Conservation (phyloP, 2,797 vertebrate species). For the Aldrovandia affinis region DNA sequence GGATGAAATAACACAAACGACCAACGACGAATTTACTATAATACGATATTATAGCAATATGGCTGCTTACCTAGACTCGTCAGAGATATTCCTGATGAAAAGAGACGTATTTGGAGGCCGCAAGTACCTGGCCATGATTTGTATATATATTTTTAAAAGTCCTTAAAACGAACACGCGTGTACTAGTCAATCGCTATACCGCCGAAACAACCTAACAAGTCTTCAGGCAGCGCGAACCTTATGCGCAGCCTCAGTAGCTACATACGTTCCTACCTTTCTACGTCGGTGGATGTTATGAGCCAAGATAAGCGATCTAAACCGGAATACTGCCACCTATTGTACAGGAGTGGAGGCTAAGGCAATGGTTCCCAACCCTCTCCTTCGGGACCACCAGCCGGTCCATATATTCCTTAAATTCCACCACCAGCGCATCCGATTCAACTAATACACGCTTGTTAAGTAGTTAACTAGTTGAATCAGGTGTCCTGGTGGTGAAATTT, state of each 20-base stretch:
- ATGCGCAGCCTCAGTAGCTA: neutral
- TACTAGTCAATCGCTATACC: neutral
- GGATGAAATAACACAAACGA: neutral
- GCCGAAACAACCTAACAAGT: neutral
- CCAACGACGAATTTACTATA: neutral
- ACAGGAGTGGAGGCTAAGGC: too few species aligned
- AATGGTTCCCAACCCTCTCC: too few species aligned
- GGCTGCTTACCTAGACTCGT: slow-evolving; percentile 87
- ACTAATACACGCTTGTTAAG: too few species aligned
- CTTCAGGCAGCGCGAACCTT: neutral
- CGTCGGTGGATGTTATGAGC: too few species aligned
- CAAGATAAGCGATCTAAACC: too few species aligned
- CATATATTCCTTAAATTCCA: too few species aligned
- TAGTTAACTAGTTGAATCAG: too few species aligned
- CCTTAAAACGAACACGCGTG: neutral
- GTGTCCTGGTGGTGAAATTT: too few species aligned
- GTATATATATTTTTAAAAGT: neutral
- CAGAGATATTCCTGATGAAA: slow-evolving; percentile 93
- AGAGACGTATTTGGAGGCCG: slow-evolving; percentile 92
- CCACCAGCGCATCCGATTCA: too few species aligned
- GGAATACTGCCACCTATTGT: neutral
- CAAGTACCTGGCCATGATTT: slow-evolving; percentile 86
- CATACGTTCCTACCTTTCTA: neutral
- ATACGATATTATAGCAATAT: neutral
- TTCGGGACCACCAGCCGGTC: too few species aligned